phyloP scores from a whole-genome alignment of 2,113 vertebrate genomes.

The Ploceus nigricollis region DNA sequence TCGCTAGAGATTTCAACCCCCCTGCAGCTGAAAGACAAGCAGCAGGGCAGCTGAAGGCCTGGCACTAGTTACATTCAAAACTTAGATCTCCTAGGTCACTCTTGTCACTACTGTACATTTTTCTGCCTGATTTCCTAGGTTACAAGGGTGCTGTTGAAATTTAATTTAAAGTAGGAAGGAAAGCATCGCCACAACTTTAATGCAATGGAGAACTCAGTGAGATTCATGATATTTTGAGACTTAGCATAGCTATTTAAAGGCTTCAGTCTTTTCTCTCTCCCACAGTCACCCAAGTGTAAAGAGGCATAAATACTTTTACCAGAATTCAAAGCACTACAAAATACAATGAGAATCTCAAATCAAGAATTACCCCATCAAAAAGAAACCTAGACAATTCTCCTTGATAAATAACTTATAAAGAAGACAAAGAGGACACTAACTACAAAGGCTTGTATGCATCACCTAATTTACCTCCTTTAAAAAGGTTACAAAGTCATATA shows the following conservation, averaged over 20 bases:
- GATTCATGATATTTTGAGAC: background rate
- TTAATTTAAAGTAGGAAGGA: background rate
- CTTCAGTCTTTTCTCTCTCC: background rate
- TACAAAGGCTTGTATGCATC: background rate
- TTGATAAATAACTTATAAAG: background rate
- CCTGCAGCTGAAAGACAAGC: background rate
- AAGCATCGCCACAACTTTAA: background rate
- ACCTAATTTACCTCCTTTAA: background rate
- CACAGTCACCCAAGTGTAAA: background rate
- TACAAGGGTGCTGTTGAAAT: background rate
- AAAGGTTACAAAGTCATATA: background rate
- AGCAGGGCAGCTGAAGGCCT: background rate
- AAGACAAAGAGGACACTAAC: background rate
- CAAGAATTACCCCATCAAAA: background rate
- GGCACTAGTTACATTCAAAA: background rate
- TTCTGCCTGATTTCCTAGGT: background rate
- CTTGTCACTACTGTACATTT: background rate
- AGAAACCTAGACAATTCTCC: background rate
- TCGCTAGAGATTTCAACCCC: background rate
- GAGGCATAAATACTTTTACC: background rate
- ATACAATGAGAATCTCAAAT: background rate
- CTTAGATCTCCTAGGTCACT: background rate
- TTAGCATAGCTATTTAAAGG: background rate
- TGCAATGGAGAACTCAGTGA: background rate
- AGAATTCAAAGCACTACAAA: background rate